Evolutionary conservation across 2,797 vertebrate species (phyloP).

Genomic region (Crocodylus rhombifer): DNA sequence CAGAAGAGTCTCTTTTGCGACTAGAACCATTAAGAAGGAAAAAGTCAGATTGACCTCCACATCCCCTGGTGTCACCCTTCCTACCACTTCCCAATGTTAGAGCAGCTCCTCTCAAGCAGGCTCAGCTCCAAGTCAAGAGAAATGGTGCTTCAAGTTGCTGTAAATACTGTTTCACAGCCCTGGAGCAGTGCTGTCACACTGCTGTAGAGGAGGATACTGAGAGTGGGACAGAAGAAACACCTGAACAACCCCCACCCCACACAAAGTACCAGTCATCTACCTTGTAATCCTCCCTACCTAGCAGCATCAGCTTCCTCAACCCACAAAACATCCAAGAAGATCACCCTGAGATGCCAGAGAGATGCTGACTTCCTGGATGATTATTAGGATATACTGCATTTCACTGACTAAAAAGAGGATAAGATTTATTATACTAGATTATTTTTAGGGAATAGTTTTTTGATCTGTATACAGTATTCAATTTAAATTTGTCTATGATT

Average conservation of each 20-base stretch:
- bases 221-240: accelerated
- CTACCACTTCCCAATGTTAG: too few relatives aligned
- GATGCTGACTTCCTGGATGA: background rate
- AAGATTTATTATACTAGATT: background rate
- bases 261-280: background rate
- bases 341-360: background rate
- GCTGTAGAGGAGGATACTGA: background rate
- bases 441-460: background rate
- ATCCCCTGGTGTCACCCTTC: too few relatives aligned
- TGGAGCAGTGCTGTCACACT: background rate
- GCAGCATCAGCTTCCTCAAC: background rate
- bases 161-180: too few relatives aligned
- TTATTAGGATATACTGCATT: background rate
- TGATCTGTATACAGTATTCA: background rate
- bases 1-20: background rate
- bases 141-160: too few relatives aligned
- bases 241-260: background rate
- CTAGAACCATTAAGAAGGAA: too few relatives aligned
- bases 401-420: background rate
- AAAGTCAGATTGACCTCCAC: too few relatives aligned
- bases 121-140: too few relatives aligned
- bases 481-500: background rate
- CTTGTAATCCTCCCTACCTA: background rate
- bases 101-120: too few relatives aligned
- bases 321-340: background rate